phyloP scores from a whole-genome alignment of 2,797 vertebrate species.

The Agapornis canus region DNA sequence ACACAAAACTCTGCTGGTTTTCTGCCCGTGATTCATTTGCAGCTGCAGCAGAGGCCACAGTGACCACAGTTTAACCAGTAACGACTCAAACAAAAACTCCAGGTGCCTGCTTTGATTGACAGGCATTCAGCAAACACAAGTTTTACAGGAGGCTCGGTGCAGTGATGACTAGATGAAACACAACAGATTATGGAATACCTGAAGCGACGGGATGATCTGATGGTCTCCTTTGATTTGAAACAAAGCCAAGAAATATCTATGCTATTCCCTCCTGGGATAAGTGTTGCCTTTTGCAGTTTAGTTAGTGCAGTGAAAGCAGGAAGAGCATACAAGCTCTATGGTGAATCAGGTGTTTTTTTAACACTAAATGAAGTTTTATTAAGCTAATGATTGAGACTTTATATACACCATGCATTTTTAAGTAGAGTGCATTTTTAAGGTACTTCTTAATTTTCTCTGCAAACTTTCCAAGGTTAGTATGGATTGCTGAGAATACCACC shows the following conservation, averaged over 20 bases:
- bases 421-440: not conserved
- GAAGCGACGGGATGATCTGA: not conserved
- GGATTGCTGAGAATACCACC: not conserved
- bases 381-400: not conserved
- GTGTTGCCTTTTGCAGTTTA: not conserved
- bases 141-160: not conserved
- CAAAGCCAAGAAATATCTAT: not conserved
- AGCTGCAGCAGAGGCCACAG: not conserved
- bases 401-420: not conserved
- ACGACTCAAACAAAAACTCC: not conserved
- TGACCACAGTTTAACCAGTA: not conserved
- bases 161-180: not conserved
- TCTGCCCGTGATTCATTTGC: not conserved
- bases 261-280: not conserved
- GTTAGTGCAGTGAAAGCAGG: not conserved
- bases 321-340: not conserved
- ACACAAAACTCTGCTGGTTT: not conserved
- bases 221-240: constrained; percentile 4
- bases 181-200: not conserved
- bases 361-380: not conserved
- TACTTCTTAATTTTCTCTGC: not conserved
- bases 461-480: not conserved
- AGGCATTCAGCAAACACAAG: not conserved
- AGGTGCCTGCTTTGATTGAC: not conserved
- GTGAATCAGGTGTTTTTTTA: not conserved